Evolutionary conservation across 2,888 invertebrate species (phyloP).

Genomic region (Epinotia bilunana): DNA sequence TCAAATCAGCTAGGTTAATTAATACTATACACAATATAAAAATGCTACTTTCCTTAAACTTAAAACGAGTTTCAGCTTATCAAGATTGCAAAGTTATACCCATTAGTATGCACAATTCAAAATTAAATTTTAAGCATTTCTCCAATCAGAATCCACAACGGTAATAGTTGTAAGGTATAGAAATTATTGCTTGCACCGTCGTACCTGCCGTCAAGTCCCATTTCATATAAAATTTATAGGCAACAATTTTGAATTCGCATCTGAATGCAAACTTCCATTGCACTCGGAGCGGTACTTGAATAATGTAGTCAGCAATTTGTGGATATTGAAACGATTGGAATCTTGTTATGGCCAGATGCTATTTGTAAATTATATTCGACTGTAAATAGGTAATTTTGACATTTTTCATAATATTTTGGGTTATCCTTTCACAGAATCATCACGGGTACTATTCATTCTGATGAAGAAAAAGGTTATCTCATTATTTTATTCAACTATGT

Average conservation of each 20-base stretch:
- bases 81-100: constrained; percentile 18
- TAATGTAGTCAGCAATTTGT: constrained; percentile 58
- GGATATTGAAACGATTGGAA: constrained; percentile 50
- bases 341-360: constrained; percentile 26
- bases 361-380: background rate
- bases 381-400: too few species aligned
- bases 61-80: background rate
- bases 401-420: too few species aligned
- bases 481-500: too few species aligned
- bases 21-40: background rate
- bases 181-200: constrained; percentile 29
- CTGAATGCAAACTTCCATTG: constrained; percentile 57
- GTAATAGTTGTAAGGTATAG: constrained; percentile 37
- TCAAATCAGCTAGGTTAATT: too few species aligned
- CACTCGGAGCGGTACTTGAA: constrained; percentile 55
- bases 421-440: too few species aligned
- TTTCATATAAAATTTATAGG: constrained; percentile 65
- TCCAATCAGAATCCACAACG: constrained; percentile 10
- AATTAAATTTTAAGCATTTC: constrained; percentile 27
- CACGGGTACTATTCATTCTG: too few species aligned
- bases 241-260: constrained; percentile 62
- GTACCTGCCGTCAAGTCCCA: constrained; percentile 50
- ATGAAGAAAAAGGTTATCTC: too few species aligned
- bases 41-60: background rate
- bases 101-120: background rate